Evolutionary conservation across 2,113 vertebrate species (phyloP).

Genomic region (Cochlearius cochlearius): DNA sequence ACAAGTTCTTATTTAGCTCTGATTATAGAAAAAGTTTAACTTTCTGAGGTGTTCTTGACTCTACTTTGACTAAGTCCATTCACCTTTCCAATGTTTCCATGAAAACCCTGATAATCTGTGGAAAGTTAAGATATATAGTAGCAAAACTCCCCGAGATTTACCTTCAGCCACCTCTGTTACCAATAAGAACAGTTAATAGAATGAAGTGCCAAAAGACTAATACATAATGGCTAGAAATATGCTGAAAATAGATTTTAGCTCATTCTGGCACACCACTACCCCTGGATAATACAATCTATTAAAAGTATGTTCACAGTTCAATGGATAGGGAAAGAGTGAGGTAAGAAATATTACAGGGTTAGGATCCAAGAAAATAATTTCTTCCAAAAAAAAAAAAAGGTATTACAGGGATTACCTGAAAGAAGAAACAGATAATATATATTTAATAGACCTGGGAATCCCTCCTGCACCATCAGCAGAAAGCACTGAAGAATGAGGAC

Average conservation of each 20-base stretch:
- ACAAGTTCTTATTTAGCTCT: neutral
- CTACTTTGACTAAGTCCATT: neutral
- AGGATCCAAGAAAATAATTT: neutral
- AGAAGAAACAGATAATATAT: neutral
- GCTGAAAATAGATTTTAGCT: neutral
- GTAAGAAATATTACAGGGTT: neutral
- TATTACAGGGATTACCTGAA: neutral
- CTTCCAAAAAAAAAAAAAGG: neutral
- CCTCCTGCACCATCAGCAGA: neutral
- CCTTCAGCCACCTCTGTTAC: neutral
- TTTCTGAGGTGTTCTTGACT: neutral
- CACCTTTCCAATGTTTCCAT: neutral
- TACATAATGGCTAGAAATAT: neutral
- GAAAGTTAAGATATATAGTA: neutral
- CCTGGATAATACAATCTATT: neutral
- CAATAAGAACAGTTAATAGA: neutral
- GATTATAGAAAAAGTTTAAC: neutral
- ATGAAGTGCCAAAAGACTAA: neutral
- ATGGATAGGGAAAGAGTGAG: neutral
- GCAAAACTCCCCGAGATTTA: neutral
- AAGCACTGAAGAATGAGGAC: neutral
- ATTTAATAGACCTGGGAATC: neutral
- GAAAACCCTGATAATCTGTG: neutral
- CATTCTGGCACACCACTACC: neutral
- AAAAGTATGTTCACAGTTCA: neutral